Base-by-base conservation (phyloP, 2,797 vertebrate species). In the Mico argentatus region DNA sequence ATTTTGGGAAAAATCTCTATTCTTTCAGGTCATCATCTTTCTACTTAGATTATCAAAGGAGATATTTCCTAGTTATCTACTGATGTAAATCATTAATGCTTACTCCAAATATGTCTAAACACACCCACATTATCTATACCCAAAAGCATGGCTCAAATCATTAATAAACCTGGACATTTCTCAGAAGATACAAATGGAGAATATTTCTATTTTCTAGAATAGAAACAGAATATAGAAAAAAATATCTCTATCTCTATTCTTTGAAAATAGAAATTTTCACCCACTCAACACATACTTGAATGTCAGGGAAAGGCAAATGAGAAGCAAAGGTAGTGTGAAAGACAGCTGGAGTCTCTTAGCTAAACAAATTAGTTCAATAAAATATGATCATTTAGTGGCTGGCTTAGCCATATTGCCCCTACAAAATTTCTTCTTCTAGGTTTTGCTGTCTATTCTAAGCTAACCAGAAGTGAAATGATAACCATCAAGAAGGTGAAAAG, bases 181-280 rank as follows among this genome's bases (percentile, higher is more conserved):
- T 70, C 17, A 94, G 26, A 90, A 73, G 70, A 89, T 77, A 33
- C 81, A 93, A 73, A 17, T 39, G 90, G 30, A 17, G 50, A 72
- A 72, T 22, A 72, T 72, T 39, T 72, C 67, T 72, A 39, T 72
- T n/a, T 30, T 67, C 33, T 19, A 67, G 61, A 67, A 67, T 55
- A 67, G 33, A n/a, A 67, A 67, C 17, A 19, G 33, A 67, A 67
- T 19, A 67, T 1, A 67, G 33, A 67, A 33, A n/a, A n/a, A 67
- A 67, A 67, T 67, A 67, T n/a, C 64, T 67, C 61, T n/a, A 64
- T 64, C 30, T 64, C 7, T 67, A 67, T n/a, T 67, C 33, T 67
- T 67, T 59, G 9, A 92, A 95, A 96, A 81, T 14, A 64, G 48
- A 94, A 55, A 46, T 59, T 83, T 81, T 92, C 30, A 87, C 22